phyloP scores from a whole-genome alignment of 2,113 vertebrate species.

The Saccopteryx leptura region DNA sequence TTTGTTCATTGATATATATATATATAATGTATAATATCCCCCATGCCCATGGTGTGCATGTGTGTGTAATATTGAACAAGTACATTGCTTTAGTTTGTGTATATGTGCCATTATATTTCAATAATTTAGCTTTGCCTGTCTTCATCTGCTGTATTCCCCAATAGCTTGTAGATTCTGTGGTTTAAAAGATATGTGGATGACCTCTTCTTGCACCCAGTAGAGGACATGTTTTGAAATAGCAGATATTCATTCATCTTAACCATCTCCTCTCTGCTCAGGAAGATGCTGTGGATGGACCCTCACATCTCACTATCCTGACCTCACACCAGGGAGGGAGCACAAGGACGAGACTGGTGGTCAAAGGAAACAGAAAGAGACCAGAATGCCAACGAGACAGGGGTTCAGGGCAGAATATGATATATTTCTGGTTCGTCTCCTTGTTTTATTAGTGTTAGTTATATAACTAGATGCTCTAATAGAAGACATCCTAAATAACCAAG shows the following conservation, averaged over 20 bases:
- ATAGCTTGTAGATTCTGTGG: neutral
- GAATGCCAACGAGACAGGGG: neutral
- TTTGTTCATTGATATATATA: neutral
- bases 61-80: neutral
- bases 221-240: neutral
- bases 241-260: neutral
- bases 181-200: constrained; percentile 9
- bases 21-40: neutral
- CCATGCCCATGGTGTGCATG: neutral
- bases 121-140: neutral
- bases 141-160: neutral
- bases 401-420: neutral
- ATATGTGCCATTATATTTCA: neutral
- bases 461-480: neutral
- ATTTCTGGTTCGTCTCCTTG: neutral
- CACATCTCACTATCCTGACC: neutral
- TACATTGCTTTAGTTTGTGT: constrained; percentile 8
- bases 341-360: neutral
- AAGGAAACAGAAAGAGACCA: neutral
- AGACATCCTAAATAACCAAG: neutral
- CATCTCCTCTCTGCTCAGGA: neutral
- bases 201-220: neutral
- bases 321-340: neutral
- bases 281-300: neutral
- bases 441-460: constrained; percentile 6